phyloP scores from a whole-genome alignment of 2,113 vertebrate genomes.

The Sinocyclocheilus anshuiensis region DNA sequence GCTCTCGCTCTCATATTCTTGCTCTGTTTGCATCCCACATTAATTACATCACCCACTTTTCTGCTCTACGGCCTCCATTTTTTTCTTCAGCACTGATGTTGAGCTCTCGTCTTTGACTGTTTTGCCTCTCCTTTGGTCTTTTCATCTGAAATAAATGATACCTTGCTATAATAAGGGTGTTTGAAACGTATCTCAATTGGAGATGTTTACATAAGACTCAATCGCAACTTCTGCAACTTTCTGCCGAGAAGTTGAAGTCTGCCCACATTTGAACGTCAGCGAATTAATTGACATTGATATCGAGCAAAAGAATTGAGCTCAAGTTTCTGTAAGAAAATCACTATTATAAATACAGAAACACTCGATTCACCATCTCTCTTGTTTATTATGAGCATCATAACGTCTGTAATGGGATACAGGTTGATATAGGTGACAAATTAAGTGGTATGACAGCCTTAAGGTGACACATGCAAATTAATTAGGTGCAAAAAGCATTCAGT shows the following conservation, averaged over 20 bases:
- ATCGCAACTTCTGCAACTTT: neutral
- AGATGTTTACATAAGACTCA: neutral
- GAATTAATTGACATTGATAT: neutral
- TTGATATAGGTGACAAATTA: neutral
- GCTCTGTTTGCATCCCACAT: conserved; percentile 10
- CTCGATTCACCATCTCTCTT: too few species aligned
- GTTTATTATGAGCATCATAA: neutral
- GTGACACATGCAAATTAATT: conserved; percentile 3
- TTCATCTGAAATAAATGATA: neutral
- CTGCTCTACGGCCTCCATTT: neutral
- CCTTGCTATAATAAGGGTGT: neutral
- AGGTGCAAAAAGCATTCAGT: neutral
- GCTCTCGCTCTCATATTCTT: neutral
- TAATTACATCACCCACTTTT: conserved; percentile 11
- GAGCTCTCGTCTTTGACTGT: neutral
- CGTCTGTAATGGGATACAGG: neutral
- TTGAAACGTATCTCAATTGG: neutral
- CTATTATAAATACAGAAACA: neutral
- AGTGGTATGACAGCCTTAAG: neutral
- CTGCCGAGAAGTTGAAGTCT: neutral
- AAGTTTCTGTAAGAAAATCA: neutral
- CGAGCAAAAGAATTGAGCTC: neutral
- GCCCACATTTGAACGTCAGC: neutral
- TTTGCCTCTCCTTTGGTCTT: neutral
- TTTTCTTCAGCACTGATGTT: neutral